These are phyloP conservation scores for Paedocypris micromegethes DNA, from an alignment of 2,797 vertebrate genomes.

Conservation along the genomic window DNA sequence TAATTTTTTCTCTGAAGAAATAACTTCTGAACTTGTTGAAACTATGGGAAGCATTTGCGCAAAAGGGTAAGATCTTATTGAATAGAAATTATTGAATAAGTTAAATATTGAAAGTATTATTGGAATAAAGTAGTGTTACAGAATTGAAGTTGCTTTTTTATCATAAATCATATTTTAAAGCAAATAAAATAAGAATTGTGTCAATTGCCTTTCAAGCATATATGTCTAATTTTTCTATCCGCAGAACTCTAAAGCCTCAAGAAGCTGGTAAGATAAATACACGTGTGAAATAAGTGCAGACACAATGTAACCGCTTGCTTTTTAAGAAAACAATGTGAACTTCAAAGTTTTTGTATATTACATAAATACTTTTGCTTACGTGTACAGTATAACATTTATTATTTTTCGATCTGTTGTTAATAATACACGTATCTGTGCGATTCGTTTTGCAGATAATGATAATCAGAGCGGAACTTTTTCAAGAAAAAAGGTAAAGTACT, in stretches of 20 bases:
- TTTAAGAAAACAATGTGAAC: background rate
- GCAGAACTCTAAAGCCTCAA: slow-evolving; percentile 51
- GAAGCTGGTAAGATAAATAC: slow-evolving; percentile 52
- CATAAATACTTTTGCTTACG: background rate
- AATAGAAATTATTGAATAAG: background rate
- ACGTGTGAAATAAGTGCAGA: background rate
- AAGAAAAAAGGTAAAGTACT: slow-evolving; percentile 6
- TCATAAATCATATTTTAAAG: too few species aligned
- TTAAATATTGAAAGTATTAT: too few species aligned
- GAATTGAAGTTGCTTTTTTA: background rate
- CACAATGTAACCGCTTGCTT: background rate
- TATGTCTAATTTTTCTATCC: slow-evolving; percentile 14
- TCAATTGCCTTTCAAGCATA: background rate
- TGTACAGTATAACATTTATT: background rate
- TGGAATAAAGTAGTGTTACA: too few species aligned
- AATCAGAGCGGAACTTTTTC: background rate
- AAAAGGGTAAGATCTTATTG: slow-evolving; percentile 6
- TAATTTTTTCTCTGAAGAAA: too few species aligned
- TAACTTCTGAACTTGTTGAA: background rate
- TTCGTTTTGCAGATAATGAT: slow-evolving; percentile 17
- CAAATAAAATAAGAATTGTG: background rate
- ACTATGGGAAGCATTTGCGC: slow-evolving; percentile 25
- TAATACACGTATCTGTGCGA: background rate
- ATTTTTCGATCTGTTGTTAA: background rate
- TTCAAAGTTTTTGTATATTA: background rate